phyloP scores from a whole-genome alignment of 1,140 invertebrate genomes.

The Phthorimaea operculella region DNA sequence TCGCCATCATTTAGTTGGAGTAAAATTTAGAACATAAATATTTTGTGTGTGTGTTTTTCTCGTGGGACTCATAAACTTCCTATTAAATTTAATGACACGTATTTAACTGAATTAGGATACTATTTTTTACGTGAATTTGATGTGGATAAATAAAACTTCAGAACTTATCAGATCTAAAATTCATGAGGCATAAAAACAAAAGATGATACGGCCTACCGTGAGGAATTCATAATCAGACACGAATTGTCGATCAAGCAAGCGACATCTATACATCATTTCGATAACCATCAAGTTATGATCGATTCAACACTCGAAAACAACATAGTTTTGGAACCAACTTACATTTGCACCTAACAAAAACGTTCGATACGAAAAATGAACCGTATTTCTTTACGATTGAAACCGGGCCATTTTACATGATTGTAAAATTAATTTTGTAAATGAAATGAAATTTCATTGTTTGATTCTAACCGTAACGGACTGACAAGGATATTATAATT shows the following conservation, averaged over 20 bases:
- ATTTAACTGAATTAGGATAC: too few species aligned
- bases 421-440: neutral
- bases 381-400: neutral
- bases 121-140: too few species aligned
- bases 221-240: slow-evolving; percentile 8
- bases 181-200: too few species aligned
- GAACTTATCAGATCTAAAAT: too few species aligned
- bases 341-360: neutral
- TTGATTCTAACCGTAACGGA: neutral
- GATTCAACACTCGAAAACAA: slow-evolving; percentile 17
- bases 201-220: slow-evolving; percentile 6
- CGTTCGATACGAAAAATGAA: neutral
- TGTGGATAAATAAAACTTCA: too few species aligned
- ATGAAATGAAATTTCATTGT: neutral
- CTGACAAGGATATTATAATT: slow-evolving; percentile 1
- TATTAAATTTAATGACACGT: too few species aligned
- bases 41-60: neutral
- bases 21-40: slow-evolving; percentile 1
- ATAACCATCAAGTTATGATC: slow-evolving; percentile 38
- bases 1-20: neutral
- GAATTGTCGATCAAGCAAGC: slow-evolving; percentile 12
- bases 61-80: too few species aligned
- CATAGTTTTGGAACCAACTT: slow-evolving; percentile 4
- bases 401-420: neutral
- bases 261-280: slow-evolving; percentile 25